phyloP scores from a whole-genome alignment of 1,140 invertebrate genomes.

The Euura saliciscinereae region DNA sequence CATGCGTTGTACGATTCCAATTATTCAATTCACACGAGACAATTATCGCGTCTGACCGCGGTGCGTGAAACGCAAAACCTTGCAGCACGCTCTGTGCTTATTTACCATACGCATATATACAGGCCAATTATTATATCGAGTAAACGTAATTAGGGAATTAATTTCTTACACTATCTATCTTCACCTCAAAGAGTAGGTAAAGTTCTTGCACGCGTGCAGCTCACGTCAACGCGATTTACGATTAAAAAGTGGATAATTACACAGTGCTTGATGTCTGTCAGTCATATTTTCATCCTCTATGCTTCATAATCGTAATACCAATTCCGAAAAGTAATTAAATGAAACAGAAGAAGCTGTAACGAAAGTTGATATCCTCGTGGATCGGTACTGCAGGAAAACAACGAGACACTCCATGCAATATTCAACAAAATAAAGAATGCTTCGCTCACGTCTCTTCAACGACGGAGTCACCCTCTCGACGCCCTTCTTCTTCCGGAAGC shows the following conservation, averaged over 20 bases:
- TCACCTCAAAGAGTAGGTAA: background rate
- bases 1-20: too few species aligned
- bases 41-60: too few species aligned
- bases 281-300: too few species aligned
- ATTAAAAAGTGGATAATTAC: conserved; percentile 6
- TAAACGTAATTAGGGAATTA: background rate
- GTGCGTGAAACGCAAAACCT: too few species aligned
- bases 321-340: too few species aligned
- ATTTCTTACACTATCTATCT: background rate
- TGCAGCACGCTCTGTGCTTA: too few species aligned
- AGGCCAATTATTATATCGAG: background rate
- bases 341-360: too few species aligned
- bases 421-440: conserved; percentile 33
- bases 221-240: background rate
- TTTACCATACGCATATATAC: too few species aligned
- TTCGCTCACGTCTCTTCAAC: background rate
- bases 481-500: conserved; percentile 6
- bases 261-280: background rate
- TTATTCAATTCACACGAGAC: too few species aligned
- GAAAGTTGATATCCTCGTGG: conserved; percentile 25
- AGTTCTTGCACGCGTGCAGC: background rate
- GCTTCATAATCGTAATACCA: too few species aligned
- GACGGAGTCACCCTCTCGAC: background rate
- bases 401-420: conserved; percentile 38
- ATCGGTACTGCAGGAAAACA: conserved; percentile 41